Base-by-base conservation (phyloP, 2,888 invertebrate genomes). In the Hypomecis atomaria region DNA sequence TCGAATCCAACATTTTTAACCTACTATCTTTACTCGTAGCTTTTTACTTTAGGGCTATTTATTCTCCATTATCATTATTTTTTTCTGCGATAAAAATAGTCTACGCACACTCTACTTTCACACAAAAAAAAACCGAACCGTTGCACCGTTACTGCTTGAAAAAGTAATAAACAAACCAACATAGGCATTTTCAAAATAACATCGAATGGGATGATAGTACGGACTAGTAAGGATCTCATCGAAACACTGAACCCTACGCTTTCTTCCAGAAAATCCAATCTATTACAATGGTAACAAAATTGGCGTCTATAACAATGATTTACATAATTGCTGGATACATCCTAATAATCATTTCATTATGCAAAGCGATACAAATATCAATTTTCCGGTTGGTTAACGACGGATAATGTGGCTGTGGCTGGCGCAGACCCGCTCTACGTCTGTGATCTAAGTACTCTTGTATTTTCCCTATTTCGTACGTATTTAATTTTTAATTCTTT, bases 341-440 rank as follows among this genome's bases (percentile, higher is more conserved):
- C 50, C 55, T 67, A 60, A 67, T 67, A 57, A 61, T 64, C 60
- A 67, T 64, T 64, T 61, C 60, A 67, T 67, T 62, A 78, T 77
- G 75, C 77, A 78, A 79, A 78, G 74, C 72, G 70, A 70, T 72
- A 79, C 80, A 79, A 81, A 84, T 82, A 84, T 82, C 84, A 86
- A 88, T 88, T 87, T 88, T 79, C 81, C 85, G 88, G 81, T 82
- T 79, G 80, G 78, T 78, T 80, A 78, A 77, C 73, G 74, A 67
- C 69, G 76, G 77, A 80, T 83, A 75, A 73, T 75, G 69, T 67
- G 62, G 53, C 65, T 49, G 66, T 67, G 63, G 60, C 63, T 55
- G 65, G 62, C 6, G 50, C 36, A 38, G 45, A 38, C 44, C 55
- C 38, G 9, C 34, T 43, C 37, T 13, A 23, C 3, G 40, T 40